Evolutionary conservation across 2,888 invertebrate genomes (phyloP), one percentile per base, ranked within the genome.

Genomic region (Drosophila borborema): DNA sequence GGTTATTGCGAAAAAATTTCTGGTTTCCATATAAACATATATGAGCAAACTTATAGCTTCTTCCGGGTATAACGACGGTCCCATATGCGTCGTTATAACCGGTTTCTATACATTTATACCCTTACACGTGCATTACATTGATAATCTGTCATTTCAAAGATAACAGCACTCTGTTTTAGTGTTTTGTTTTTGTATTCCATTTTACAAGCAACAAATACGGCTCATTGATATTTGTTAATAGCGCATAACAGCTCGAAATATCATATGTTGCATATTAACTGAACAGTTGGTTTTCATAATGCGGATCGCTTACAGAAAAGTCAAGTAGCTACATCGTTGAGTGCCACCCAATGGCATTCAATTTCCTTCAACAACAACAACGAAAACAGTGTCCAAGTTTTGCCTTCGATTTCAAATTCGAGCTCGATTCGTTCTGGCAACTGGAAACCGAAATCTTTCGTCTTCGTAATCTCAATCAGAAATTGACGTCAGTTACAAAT

Each of bases 251-350:
- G 40, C 23, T 41, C 12, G 7, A 18, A 20, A 38, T 46, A 38
- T 46, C 28, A 18, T 12, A 12, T 36, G 14, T 45, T 36, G 23
- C 36, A 3, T 18, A 18, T n/a, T 40, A 34, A 4, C 31, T 48
- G 38, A 43, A 62, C 61, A 62, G 53, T 62, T 61, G 61, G 40
- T 18, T 49, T 40, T 53, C 20, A n/a, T 23, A 12, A 36, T 16
- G 12, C 34, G 63, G 43, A 58, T 46, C 38, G 46, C n/a, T 46
- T 20, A 41, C 20, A 18, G 31, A 10, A 4, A 34, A 43, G 20
- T n/a, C 20, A 34, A 62, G 23, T 56, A 16, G 46, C 23, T 46
- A 28, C 56, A 8, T 41, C 41, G 31, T 61, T 12, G 20, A 20
- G 8, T 61, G 9, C 12, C 49, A 62, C 8, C 36, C 51, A 36